Evolutionary conservation across 2,797 vertebrate genomes (phyloP).

Genomic region (Antennarius maculatus): DNA sequence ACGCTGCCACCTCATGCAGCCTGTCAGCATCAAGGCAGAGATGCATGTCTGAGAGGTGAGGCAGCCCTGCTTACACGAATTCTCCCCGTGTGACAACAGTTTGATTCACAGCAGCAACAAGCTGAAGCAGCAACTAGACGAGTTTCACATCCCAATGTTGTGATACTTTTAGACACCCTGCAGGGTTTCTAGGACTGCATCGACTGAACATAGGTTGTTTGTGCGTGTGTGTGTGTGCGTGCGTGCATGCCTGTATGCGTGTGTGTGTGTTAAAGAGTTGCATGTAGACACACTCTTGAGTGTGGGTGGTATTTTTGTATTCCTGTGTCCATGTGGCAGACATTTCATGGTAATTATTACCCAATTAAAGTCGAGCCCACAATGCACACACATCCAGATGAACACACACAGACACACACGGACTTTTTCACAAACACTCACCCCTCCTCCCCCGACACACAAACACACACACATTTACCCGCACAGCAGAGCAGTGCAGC

Average conservation of each 20-base stretch:
- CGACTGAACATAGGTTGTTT: slow-evolving; percentile 15
- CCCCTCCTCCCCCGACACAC: background rate
- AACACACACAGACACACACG: background rate
- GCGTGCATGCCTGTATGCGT: background rate
- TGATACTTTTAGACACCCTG: background rate
- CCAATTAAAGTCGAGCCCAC: slow-evolving; percentile 49
- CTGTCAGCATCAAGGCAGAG: background rate
- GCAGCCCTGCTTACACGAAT: background rate
- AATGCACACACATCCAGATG: slow-evolving; percentile 8
- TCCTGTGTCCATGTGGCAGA: slow-evolving; percentile 16
- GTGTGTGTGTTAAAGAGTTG: slow-evolving; percentile 35
- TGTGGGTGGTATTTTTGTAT: slow-evolving; percentile 39
- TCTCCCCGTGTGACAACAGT: slow-evolving; percentile 13
- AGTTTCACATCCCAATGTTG: background rate
- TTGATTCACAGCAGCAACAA: background rate
- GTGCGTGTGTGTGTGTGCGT: slow-evolving; percentile 8
- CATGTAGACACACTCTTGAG: slow-evolving; percentile 22
- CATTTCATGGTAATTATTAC: slow-evolving; percentile 43
- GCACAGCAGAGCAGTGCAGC: slow-evolving; percentile 10
- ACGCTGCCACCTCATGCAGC: slow-evolving; percentile 2
- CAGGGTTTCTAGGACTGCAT: slow-evolving; percentile 8
- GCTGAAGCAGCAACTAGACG: slow-evolving; percentile 12
- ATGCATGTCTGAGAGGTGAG: background rate
- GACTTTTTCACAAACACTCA: background rate
- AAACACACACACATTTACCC: slow-evolving; percentile 1